Evolutionary conservation across 2,888 invertebrate species (phyloP), one percentile per base, ranked within the genome.

Genomic region (Melanostoma scalare): DNA sequence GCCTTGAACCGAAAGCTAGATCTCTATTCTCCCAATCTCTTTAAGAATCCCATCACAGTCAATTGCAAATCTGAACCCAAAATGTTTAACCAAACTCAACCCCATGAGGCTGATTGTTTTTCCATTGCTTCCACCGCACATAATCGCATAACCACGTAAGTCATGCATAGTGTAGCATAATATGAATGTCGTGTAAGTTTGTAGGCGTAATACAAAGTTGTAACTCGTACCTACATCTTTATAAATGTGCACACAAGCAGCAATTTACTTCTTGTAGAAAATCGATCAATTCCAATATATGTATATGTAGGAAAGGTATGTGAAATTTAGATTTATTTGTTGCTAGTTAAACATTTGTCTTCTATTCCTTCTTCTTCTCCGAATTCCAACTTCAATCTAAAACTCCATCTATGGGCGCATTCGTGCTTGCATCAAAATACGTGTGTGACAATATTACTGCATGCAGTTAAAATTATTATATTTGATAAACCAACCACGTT

Each of bases 271-370:
- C 78, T 55, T 76, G 61, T 67, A 69, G 53, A 79, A 74, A 84
- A 79, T 84, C 84, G 79, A 84, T 84, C 79, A 79, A 61, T 84
- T 84, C 71, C 56, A 20, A 20, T 1, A 20, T 20, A 20, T n/a
- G n/a, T n/a, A n/a, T n/a, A 20, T 20, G 20, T 20, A 1, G 20
- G 84, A 78, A 84, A 79, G 75, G 48, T 63, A 38, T 61, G 6
- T 67, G 67, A 75, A 73, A 84, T 79, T 78, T 56, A 73, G 72
- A 82, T 82, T 77, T 69, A 63, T 73, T 72, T 77, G 33, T 72
- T 61, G 31, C 55, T 44, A 20, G 60, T 60, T 65, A 40, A 75
- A 55, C 67, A 71, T 60, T 40, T 56, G 1, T 20, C 20, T 20
- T 20, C 20, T 20, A 20, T 20, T 20, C 20, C 20, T 20, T 20